Evolutionary conservation across 1,140 invertebrate species (phyloP).

Genomic region (Drusus annulatus): DNA sequence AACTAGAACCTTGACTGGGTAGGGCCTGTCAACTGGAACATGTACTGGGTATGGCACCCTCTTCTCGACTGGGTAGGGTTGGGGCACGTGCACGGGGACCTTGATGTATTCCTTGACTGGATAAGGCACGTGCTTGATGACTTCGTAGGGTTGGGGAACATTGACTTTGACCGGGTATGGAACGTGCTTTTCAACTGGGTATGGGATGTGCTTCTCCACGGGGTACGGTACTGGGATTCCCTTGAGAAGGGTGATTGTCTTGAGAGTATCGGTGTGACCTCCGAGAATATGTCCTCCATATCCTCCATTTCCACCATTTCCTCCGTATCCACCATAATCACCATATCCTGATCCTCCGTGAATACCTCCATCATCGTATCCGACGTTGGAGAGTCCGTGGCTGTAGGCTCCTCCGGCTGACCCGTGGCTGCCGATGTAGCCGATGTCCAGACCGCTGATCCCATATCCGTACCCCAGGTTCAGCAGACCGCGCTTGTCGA

Average conservation of each 20-base stretch:
- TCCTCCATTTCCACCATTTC: constrained; percentile 60
- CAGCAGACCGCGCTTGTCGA: constrained; percentile 75
- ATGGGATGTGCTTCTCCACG: constrained; percentile 77
- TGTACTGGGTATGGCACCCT: constrained; percentile 78
- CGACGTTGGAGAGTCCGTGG: constrained; percentile 50
- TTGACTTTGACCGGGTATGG: constrained; percentile 75
- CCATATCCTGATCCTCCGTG: constrained; percentile 61
- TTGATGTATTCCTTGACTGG: constrained; percentile 77
- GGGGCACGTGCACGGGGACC: constrained; percentile 75
- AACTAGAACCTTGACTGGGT: constrained; percentile 77
- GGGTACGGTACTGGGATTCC: constrained; percentile 77
- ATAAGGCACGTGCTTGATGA: constrained; percentile 74
- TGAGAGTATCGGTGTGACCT: constrained; percentile 75
- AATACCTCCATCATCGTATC: constrained; percentile 6
- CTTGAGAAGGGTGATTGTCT: constrained; percentile 81
- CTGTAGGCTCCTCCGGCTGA: constrained; percentile 73
- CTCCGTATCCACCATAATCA: constrained; percentile 59
- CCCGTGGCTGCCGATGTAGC: constrained; percentile 79
- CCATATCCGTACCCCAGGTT: constrained; percentile 75
- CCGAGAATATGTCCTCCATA: constrained; percentile 23
- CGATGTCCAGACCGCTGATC: constrained; percentile 74
- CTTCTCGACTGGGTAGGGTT: constrained; percentile 74
- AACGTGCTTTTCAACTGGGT: constrained; percentile 75
- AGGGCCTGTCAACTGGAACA: constrained; percentile 76
- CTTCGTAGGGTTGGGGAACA: constrained; percentile 77